Base-by-base conservation (phyloP, 2,888 invertebrate genomes). In the Mimas tiliae region DNA sequence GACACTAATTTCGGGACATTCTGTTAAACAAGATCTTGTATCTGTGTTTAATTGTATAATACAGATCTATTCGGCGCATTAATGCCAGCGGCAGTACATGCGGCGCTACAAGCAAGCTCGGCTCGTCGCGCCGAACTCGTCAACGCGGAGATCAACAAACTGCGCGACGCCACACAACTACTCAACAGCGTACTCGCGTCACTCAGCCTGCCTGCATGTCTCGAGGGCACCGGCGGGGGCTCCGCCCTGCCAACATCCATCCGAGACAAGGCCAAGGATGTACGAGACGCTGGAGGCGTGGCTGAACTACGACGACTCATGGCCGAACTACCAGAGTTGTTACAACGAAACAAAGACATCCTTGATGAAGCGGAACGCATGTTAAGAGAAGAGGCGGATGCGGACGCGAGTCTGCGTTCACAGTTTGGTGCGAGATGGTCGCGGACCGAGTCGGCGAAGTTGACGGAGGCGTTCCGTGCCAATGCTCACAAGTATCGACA, bases 361-460 rank as follows among this genome's bases (percentile, higher is more conserved):
- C 94, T 99, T 0, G 97, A 98, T 85, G 99, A 99, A 95, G 81
- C 82, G 68, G 81, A 80, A 72, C 75, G 74, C 74, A 80, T 96
- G 95, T 90, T 99, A 76, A 96, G 96, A 78, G 99, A 99, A 87
- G 99, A 99, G 90, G 96, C 96, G 74, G 96, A 96, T 75, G 97
- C 98, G 0, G 99, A 99, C 88, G 96, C 96, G 77, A 96, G 97
- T 81, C 94, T 99, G 74, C 95, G 98, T 68, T 93, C 94, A 53
- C 99, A 99, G 94, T 99, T 99, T 87, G 98, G 97, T 79, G 97
- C 97, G 71, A 96, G 96, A 71, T 99, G 99, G 99, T 95, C 96
- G 0, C 95, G 99, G 80, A 98, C 98, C 33, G 95, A 97, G 0
- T 99, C 99, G 0, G 96, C 95, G 33, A 96, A 96, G 84, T 95